phyloP scores from a whole-genome alignment of 2,113 vertebrate genomes.

The Leucopsar rothschildi region DNA sequence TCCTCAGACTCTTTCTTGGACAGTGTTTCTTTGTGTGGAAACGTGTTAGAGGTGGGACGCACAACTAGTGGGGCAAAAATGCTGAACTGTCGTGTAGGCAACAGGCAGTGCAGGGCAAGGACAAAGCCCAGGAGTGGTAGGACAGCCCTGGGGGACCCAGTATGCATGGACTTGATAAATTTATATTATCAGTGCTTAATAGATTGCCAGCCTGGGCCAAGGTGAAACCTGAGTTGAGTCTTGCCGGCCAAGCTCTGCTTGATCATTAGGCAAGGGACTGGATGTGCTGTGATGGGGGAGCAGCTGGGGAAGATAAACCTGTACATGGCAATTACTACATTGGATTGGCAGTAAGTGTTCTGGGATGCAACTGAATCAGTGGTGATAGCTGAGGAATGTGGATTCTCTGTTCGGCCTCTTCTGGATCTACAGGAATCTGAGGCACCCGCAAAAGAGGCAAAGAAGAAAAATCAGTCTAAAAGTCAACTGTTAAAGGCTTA shows the following conservation, averaged over 20 bases:
- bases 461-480: background rate
- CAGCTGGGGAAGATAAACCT: background rate
- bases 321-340: accelerated
- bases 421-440: background rate
- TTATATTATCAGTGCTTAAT: background rate
- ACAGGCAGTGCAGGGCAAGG: accelerated
- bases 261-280: background rate
- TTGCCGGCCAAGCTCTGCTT: background rate
- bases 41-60: accelerated
- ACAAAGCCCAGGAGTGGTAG: background rate
- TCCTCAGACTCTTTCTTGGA: slow-evolving; percentile 38
- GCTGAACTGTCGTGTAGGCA: accelerated
- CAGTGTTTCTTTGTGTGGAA: background rate
- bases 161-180: background rate
- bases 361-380: background rate
- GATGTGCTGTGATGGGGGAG: background rate
- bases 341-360: background rate
- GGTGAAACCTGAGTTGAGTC: background rate
- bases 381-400: background rate
- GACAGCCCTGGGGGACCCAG: background rate
- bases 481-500: background rate
- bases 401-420: background rate
- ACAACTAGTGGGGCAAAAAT: background rate
- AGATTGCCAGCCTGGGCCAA: background rate
- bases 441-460: accelerated